Percentiles rank a stretch among this genome's conserved stretches.
These are phyloP conservation scores for Dendrocincla fuliginosa DNA, from an alignment of 2,797 vertebrate species.

Conservation along the genomic window DNA sequence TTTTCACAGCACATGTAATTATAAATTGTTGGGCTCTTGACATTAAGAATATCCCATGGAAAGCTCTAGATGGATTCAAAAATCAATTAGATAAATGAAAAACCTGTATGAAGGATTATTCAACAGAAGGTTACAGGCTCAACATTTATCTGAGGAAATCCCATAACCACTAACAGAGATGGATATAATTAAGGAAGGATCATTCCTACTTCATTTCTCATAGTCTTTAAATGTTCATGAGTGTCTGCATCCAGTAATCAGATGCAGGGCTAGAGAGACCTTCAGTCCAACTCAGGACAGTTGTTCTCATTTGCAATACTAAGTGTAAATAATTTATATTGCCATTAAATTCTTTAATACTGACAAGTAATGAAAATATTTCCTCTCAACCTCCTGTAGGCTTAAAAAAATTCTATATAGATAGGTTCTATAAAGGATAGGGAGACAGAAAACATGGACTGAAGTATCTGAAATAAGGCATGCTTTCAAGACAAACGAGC, in stretches of 20 bases:
- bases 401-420: not conserved
- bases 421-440: not conserved
- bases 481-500: not conserved
- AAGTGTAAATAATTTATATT: not conserved
- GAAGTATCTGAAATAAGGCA: not conserved
- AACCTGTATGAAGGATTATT: not conserved
- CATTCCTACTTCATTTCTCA: not conserved
- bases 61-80: not conserved
- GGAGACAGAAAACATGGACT: not conserved
- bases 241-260: not conserved
- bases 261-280: not conserved
- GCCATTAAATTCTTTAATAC: not conserved
- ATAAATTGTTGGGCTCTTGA: not conserved
- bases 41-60: not conserved
- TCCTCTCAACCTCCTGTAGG: not conserved
- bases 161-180: not conserved
- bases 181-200: not conserved
- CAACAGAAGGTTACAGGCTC: not conserved
- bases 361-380: not conserved
- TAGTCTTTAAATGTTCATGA: not conserved
- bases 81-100: constrained; percentile 36
- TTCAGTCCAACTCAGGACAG: not conserved
- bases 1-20: not conserved
- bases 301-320: not conserved
- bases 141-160: not conserved